phyloP scores from a whole-genome alignment of 2,797 vertebrate genomes.

The Prionace glauca region DNA sequence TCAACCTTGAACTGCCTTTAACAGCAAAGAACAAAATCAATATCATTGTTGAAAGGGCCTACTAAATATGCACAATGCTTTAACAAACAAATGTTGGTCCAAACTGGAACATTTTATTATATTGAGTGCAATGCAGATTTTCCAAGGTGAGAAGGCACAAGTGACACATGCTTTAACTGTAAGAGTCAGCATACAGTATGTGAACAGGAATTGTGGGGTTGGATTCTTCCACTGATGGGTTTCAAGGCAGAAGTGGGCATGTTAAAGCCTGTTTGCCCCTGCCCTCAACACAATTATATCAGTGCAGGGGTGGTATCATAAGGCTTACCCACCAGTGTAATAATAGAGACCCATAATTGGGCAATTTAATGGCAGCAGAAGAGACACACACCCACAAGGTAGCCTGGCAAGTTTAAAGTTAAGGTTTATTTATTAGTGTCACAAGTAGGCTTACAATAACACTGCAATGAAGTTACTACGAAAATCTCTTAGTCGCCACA shows the following conservation, averaged over 20 bases:
- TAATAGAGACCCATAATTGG: too few relatives aligned
- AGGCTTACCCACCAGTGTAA: too few relatives aligned
- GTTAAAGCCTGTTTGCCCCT: neutral
- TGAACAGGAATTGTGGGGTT: neutral
- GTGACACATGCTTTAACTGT: neutral
- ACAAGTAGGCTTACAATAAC: too few relatives aligned
- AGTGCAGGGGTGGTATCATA: too few relatives aligned
- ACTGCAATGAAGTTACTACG: too few relatives aligned
- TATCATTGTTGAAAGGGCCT: conserved; percentile 15
- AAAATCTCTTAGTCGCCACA: too few relatives aligned
- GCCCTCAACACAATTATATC: too few relatives aligned
- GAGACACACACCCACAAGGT: too few relatives aligned
- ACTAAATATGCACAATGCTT: neutral
- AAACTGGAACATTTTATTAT: conserved; percentile 16
- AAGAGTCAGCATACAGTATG: neutral
- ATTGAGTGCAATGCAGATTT: neutral
- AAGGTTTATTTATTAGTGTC: too few relatives aligned
- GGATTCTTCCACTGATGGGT: neutral
- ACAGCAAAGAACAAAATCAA: conserved; percentile 37
- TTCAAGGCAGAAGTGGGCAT: neutral
- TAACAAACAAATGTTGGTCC: conserved; percentile 23
- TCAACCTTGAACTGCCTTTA: conserved; percentile 14
- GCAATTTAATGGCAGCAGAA: too few relatives aligned
- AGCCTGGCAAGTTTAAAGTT: too few relatives aligned
- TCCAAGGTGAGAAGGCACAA: neutral